Evolutionary conservation across 2,113 vertebrate genomes (phyloP).

Genomic region (Phyllopteryx taeniolatus): DNA sequence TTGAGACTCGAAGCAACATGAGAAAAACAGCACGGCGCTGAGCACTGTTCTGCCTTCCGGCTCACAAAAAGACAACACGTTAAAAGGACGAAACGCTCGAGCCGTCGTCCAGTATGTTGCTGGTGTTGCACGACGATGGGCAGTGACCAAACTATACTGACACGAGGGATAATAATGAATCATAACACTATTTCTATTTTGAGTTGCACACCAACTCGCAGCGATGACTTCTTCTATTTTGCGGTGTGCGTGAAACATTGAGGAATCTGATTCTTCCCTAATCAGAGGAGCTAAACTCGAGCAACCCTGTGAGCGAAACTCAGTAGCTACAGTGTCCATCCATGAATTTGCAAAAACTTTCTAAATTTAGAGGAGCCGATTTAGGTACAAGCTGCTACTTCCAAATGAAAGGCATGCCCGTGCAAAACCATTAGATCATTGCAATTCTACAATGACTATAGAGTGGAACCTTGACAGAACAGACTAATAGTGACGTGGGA

Average conservation of each 20-base stretch:
- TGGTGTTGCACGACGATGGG: constrained; percentile 8
- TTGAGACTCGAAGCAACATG: not conserved
- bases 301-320: constrained; percentile 27
- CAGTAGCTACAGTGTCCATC: constrained; percentile 14
- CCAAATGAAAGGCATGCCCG: constrained; percentile 20
- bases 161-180: constrained; percentile 13
- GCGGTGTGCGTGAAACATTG: not conserved
- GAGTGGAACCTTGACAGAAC: too few species aligned
- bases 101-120: not conserved
- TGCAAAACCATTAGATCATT: not conserved
- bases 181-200: constrained; percentile 6
- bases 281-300: constrained; percentile 12
- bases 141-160: constrained; percentile 16
- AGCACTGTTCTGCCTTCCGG: not conserved
- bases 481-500: too few species aligned
- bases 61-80: not conserved
- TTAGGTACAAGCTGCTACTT: constrained; percentile 3
- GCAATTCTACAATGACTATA: too few species aligned
- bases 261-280: not conserved
- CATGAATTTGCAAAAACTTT: constrained; percentile 22
- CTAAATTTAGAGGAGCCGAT: constrained; percentile 10
- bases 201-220: not conserved
- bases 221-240: constrained; percentile 7
- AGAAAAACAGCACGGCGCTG: not conserved
- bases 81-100: not conserved